Base-by-base conservation (phyloP, 2,113 vertebrate species). In the Notothenia rossii region DNA sequence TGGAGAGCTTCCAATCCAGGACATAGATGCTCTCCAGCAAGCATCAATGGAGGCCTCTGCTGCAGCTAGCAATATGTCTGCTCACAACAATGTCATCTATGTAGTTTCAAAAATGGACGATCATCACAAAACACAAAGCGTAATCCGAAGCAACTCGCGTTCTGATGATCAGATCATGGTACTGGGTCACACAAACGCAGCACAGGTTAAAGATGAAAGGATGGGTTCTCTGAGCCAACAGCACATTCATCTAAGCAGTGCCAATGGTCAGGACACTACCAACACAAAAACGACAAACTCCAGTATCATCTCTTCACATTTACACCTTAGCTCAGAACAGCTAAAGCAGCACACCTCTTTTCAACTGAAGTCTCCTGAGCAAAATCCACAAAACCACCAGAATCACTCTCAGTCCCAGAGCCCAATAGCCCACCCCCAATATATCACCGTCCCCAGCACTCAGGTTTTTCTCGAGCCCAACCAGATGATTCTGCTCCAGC, bases 61-160 rank as follows among this genome's bases (percentile, higher is more conserved):
- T 40, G 93, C 95, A 0, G 94, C 96, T 43, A 94, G 88, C 68
- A 96, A 95, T 62, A 92, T 96, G 55, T 89, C 11, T 2, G 86
- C 91, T 76, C 96, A 96, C 84, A 97, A 97, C 82, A 94, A 94
- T 40, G 85, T 95, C 13, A 92, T 96, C 66, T 98, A 96, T 58
- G 96, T 96, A 73, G 95, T 96, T 81, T 98, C 97, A 43, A 98
- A 98, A 93, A 94, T 96, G 90, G 97, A 98, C 46, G 97, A 98
- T 85, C 93, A 96, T 74, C 97, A 97, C 59, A 95, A 95, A 89
- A 95, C 96, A 67, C 98, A 98, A 89, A 98, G 97, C n/a, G 97
- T 99, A 10, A 98, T 98, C 81, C 96, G 97, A 91, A 98, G 96
- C 90, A 98, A 96, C 90, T 97, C 97, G 18, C 95, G 95, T 45